Conservation (phyloP, 2,797 vertebrate species). For the Mormyrus hasselquistii region DNA sequence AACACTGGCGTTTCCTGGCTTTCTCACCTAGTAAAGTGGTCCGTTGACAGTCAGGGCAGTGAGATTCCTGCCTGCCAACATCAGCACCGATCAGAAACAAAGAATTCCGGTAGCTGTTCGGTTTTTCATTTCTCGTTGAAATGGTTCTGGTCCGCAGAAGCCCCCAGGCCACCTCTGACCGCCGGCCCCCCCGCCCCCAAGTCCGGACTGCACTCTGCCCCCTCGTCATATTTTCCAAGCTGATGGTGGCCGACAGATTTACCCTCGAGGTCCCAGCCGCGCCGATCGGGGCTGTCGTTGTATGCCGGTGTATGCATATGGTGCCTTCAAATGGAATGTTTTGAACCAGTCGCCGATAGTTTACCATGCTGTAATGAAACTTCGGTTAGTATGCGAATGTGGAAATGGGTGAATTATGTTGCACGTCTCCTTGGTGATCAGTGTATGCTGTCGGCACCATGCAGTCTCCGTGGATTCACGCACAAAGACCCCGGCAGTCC, state of each 20-base stretch:
- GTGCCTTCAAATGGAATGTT: slow-evolving; percentile 9
- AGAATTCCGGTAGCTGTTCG: background rate
- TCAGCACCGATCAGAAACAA: background rate
- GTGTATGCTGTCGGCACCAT: background rate
- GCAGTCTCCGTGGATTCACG: background rate
- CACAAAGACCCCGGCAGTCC: background rate
- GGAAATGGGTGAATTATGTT: background rate
- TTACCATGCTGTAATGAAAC: background rate
- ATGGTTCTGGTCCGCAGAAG: slow-evolving; percentile 45
- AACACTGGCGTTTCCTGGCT: background rate
- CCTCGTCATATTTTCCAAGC: slow-evolving; percentile 79
- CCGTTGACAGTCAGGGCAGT: background rate
- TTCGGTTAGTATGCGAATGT: background rate
- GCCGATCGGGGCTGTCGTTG: background rate
- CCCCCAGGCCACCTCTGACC: slow-evolving; percentile 39
- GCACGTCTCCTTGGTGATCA: background rate
- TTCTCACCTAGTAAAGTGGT: background rate
- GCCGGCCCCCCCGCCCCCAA: slow-evolving; percentile 32
- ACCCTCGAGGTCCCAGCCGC: background rate
- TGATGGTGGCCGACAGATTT: slow-evolving; percentile 46
- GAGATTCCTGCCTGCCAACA: background rate
- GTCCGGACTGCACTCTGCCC: slow-evolving; percentile 33
- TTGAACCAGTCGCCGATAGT: background rate
- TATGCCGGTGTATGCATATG: background rate
- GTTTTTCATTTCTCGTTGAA: background rate